These are phyloP conservation scores for Mylabris phalerata DNA, from an alignment of 1,140 invertebrate genomes.

Conservation along the genomic window DNA sequence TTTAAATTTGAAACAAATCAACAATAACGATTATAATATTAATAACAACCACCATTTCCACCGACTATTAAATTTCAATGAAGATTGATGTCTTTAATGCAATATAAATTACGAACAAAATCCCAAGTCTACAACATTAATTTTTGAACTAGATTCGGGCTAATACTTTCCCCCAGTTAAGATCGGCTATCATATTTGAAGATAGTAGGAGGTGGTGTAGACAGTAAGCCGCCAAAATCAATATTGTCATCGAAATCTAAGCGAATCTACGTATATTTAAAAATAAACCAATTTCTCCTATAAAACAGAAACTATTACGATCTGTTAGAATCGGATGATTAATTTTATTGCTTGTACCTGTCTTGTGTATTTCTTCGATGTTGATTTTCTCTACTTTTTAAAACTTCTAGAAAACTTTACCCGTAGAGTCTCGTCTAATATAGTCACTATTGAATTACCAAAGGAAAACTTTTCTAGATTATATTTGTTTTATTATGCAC, in stretches of 20 bases:
- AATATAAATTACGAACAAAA: not conserved
- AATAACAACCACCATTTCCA: not conserved
- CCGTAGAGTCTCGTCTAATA: not conserved
- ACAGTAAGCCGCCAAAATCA: conserved; percentile 14
- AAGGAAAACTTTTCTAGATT: conserved; percentile 7
- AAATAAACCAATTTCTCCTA: no score
- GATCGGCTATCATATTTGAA: conserved; percentile 10
- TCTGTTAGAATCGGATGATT: no score
- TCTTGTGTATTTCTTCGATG: no score
- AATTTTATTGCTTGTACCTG: no score
- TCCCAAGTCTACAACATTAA: conserved; percentile 4
- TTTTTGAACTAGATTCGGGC: conserved; percentile 1
- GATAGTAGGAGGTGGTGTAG: not conserved
- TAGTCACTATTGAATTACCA: conserved; percentile 9
- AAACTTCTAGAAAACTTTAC: not conserved
- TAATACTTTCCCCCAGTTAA: conserved; percentile 1
- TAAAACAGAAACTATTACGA: no score
- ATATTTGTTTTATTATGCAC: not conserved
- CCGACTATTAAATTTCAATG: not conserved
- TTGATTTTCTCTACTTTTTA: not conserved
- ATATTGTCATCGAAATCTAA: conserved; percentile 5
- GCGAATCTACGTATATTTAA: no score
- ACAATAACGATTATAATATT: no score
- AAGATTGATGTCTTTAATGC: conserved; percentile 3
- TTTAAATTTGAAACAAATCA: no score